Evolutionary conservation across 2,797 vertebrate genomes (phyloP).

Genomic region (Sebastes steindachneri): DNA sequence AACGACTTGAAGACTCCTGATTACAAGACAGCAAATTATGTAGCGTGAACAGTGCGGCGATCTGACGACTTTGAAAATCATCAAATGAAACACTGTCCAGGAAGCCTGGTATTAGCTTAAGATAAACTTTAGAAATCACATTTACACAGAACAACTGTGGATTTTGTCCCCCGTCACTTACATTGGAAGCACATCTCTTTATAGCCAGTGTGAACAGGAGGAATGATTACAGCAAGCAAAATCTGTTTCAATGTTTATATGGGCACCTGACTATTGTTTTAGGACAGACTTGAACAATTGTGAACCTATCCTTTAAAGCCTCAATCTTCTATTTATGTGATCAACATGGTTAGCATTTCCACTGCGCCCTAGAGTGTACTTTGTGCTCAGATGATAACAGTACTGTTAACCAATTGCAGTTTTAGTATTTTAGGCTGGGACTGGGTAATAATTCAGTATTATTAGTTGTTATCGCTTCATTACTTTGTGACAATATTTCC

Average conservation of each 20-base stretch:
- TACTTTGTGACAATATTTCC: not conserved
- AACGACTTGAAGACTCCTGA: not conserved
- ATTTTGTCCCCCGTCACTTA: not conserved
- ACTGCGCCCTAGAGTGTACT: not conserved
- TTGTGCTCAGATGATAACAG: not conserved
- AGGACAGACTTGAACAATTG: not conserved
- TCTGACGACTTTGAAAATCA: not conserved
- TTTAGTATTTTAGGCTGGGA: not conserved
- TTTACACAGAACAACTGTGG: not conserved
- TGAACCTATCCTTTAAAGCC: not conserved
- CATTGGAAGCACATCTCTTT: no score
- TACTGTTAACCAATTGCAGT: not conserved
- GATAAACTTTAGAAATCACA: not conserved
- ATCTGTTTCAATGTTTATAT: not conserved
- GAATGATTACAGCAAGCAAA: not conserved
- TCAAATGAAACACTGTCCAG: not conserved
- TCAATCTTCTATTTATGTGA: not conserved
- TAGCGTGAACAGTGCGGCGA: not conserved
- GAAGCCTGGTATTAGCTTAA: not conserved
- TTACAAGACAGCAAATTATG: not conserved
- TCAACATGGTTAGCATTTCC: not conserved
- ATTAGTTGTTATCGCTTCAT: not conserved
- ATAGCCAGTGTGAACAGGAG: not conserved
- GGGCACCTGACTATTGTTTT: not conserved
- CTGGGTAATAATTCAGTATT: not conserved